Evolutionary conservation across 2,888 invertebrate genomes (phyloP).

Genomic region (Omphaloscelis lunosa): DNA sequence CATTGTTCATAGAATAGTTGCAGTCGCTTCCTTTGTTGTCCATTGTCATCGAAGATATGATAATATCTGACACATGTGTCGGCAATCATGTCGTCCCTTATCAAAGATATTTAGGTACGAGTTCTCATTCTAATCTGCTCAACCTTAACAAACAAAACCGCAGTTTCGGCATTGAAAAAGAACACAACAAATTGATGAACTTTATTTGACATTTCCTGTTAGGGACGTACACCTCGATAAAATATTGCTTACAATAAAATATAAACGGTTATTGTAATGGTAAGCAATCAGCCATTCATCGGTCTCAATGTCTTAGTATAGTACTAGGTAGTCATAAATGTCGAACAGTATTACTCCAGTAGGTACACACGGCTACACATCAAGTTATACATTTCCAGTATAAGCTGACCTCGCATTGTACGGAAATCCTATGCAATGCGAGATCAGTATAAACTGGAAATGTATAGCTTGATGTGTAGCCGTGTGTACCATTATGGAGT

Average conservation of each 20-base stretch:
- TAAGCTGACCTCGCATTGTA: no score
- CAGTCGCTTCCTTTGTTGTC: slow-evolving; percentile 34
- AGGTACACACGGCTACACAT: no score
- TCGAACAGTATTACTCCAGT: slow-evolving; percentile 28
- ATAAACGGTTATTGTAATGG: slow-evolving; percentile 35
- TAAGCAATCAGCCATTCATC: slow-evolving; percentile 40
- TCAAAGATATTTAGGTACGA: slow-evolving; percentile 35
- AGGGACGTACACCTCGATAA: slow-evolving; percentile 37
- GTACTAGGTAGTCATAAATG: slow-evolving; percentile 48
- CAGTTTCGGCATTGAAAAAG: slow-evolving; percentile 38
- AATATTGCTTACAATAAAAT: slow-evolving; percentile 46
- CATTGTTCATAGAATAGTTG: slow-evolving; percentile 55
- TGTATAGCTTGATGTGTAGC: no score
- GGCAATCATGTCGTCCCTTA: slow-evolving; percentile 34
- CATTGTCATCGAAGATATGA: slow-evolving; percentile 37
- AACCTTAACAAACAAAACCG: slow-evolving; percentile 41
- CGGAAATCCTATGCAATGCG: no score
- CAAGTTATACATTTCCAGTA: no score
- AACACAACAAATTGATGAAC: slow-evolving; percentile 51
- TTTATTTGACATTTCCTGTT: slow-evolving; percentile 65
- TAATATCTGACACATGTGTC: slow-evolving; percentile 34
- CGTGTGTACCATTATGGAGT: slow-evolving; percentile 42
- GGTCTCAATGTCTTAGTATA: slow-evolving; percentile 32
- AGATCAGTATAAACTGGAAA: no score
- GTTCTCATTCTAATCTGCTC: slow-evolving; percentile 53